A percentile compares a stretch with the other conserved stretches of the same genome.
Conservation (phyloP, 2,797 vertebrate genomes). For the Smutsia temminckii region DNA sequence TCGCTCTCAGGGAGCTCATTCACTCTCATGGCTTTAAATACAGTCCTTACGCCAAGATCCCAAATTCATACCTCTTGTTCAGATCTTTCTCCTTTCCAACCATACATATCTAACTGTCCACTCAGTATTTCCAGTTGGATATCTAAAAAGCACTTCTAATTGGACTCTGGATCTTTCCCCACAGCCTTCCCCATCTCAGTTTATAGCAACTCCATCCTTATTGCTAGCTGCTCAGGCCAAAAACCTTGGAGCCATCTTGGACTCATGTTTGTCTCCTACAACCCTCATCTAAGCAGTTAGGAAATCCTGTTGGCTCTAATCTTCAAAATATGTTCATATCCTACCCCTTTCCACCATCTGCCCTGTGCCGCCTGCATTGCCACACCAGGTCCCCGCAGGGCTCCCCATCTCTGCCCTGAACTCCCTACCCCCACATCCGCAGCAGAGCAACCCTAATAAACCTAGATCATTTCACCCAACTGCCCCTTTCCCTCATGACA, state of each 20-base stretch:
- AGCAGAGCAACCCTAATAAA: rapidly evolving
- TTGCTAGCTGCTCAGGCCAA: neutral
- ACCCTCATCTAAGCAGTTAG: neutral
- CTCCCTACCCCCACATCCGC: rapidly evolving
- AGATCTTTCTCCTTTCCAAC: neutral
- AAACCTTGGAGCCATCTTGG: neutral
- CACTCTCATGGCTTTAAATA: neutral
- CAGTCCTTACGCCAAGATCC: neutral
- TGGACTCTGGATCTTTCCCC: neutral
- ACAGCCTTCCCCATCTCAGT: neutral
- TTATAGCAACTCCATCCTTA: neutral
- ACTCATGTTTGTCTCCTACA: neutral
- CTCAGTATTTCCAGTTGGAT: neutral
- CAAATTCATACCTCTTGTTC: neutral
- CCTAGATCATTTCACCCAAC: neutral
- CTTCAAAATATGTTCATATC: neutral
- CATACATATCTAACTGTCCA: too few species aligned
- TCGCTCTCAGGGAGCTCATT: neutral
- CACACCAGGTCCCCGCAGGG: rapidly evolving
- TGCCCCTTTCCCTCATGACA: rapidly evolving
- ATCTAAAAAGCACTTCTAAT: neutral
- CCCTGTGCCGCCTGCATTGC: neutral
- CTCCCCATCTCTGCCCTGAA: neutral
- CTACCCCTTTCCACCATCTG: rapidly evolving
- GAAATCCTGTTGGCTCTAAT: neutral